Percentiles rank a stretch among this genome's conserved stretches.
phyloP scores from a whole-genome alignment of 92 coral and sea anemone genomes.

The Pocillopora grandis region DNA sequence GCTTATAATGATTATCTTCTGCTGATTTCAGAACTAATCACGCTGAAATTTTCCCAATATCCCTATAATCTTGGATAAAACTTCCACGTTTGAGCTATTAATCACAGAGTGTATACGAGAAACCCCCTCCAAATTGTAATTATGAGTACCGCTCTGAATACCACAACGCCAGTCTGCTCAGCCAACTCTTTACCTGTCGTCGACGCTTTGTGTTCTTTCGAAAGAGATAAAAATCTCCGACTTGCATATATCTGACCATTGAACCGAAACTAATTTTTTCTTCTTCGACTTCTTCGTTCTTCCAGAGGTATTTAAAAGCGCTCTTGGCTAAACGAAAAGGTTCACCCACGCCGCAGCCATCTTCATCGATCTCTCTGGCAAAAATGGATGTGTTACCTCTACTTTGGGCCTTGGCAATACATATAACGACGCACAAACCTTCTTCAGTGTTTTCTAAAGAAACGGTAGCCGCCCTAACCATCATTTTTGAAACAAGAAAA shows the following conservation, averaged over 20 bases:
- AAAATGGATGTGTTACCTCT: neutral
- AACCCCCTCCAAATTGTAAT: too few relatives aligned
- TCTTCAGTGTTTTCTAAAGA: too few relatives aligned
- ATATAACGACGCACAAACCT: neutral
- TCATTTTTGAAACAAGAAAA: too few relatives aligned
- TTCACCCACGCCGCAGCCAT: neutral
- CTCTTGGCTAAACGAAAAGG: neutral
- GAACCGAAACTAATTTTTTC: neutral
- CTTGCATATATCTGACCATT: neutral
- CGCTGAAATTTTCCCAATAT: too few relatives aligned
- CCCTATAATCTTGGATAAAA: too few relatives aligned
- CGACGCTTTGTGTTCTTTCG: neutral
- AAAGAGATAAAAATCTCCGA: neutral
- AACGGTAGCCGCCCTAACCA: too few relatives aligned
- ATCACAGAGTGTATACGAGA: too few relatives aligned
- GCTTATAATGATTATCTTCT: too few relatives aligned
- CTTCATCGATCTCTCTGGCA: neutral
- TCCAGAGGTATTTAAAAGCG: neutral
- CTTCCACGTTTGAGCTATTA: too few relatives aligned
- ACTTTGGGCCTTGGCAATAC: neutral
- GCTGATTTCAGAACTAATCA: too few relatives aligned
- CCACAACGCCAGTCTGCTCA: too few relatives aligned
- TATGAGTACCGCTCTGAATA: too few relatives aligned
- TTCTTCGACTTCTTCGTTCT: neutral
- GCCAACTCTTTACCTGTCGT: neutral